Evolutionary conservation across 1,140 invertebrate genomes (phyloP), one percentile per base, ranked within the genome.

Genomic region (Drosophila parabipectinata): DNA sequence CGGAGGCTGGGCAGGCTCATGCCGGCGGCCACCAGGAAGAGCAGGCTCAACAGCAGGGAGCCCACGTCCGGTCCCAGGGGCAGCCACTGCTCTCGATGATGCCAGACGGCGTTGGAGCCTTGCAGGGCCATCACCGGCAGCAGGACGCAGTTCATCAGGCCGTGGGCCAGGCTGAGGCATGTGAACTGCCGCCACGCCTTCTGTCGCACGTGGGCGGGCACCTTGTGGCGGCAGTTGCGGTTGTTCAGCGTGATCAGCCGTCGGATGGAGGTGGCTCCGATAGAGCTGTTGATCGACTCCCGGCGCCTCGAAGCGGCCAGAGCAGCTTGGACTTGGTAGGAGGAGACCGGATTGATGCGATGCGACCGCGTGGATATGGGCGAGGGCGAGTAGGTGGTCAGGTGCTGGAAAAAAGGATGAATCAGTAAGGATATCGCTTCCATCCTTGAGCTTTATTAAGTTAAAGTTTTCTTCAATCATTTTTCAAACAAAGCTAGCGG

Each of bases 251-350:
- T 94, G 41, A 95, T 94, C 10, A 95, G 79, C 0, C 94, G 92
- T 8, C 94, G 90, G 1, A 95, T 95, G 4, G 94, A 95, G 0
- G 94, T 95, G 2, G 94, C 94, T 0, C 94, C 94, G 18, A 94
- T 94, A 2, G 94, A 95, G 48, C 94, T 95, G 58, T 93, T 94
- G 75, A 95, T 92, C 4, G 94, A 95, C 55, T 95, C 94, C 2
- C 94, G 92, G 9, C 94, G 92, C n/a, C 93, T 90, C 58, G 93
- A 93, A 14, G 85, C 89, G 9, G 83, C 90, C 60, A 88, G 53
- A 3, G 87, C 91, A 9, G 80, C 90, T 72, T 90, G 88, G 56
- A 90, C 91, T 62, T 84, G 92, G 72, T 78, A 92, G 77, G 74
- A 91, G 73, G 75, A 92, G 64, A 57, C 93, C 72, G 63, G 93